Percentiles rank a stretch among this genome's conserved stretches.
Evolutionary conservation across 2,888 invertebrate genomes (phyloP).

Genomic region (Epirrhoe tristata): DNA sequence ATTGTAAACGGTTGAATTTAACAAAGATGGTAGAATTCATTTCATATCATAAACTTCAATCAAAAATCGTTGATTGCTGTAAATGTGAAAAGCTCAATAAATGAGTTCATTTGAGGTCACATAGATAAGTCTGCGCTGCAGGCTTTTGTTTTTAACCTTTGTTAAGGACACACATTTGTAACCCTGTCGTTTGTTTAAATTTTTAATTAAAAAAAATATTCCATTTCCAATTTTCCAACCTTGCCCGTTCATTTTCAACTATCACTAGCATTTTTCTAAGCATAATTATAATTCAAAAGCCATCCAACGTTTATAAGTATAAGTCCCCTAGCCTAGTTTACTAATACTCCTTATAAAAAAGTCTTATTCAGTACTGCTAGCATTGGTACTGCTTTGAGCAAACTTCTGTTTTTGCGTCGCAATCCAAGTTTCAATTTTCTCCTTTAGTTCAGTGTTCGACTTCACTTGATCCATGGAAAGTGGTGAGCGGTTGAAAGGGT

Average conservation of each 20-base stretch:
- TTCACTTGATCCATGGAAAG: constrained; percentile 97
- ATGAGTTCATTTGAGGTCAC: too few species aligned
- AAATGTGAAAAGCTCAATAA: too few species aligned
- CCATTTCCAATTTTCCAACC: neutral
- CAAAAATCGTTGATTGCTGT: too few species aligned
- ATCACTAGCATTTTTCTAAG: neutral
- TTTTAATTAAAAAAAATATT: too few species aligned
- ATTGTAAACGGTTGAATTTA: too few species aligned
- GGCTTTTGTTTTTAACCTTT: too few species aligned
- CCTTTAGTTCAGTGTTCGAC: constrained; percentile 91
- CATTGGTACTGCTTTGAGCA: constrained; percentile 55
- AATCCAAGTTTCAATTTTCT: constrained; percentile 93
- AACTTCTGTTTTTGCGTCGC: constrained; percentile 82
- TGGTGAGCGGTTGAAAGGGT: constrained; percentile 97
- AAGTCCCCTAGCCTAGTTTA: constrained; percentile 39
- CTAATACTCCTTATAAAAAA: constrained; percentile 40
- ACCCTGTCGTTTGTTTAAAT: neutral
- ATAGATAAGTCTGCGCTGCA: too few species aligned
- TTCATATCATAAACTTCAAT: too few species aligned
- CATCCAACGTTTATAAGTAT: constrained; percentile 25
- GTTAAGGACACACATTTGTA: too few species aligned
- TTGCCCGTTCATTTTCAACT: neutral
- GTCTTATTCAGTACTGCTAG: constrained; percentile 46
- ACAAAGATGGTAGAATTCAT: too few species aligned
- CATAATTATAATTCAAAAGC: neutral